Base-by-base conservation (phyloP, 2,113 vertebrate genomes). In the Istiophorus platypterus region DNA sequence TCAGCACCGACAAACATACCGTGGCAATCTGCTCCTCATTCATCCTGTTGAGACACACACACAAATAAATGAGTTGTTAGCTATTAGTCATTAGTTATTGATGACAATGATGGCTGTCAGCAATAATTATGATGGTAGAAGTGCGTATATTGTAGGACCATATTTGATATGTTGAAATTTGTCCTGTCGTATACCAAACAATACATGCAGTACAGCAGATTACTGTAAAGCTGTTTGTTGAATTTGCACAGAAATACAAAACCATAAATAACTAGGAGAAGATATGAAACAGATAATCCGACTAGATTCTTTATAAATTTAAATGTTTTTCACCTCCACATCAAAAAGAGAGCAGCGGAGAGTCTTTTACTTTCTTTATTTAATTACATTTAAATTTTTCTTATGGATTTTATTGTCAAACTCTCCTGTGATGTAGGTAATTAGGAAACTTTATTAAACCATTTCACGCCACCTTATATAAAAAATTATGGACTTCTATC, bases 21-120 rank as follows among this genome's bases (percentile, higher is more conserved):
- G 98, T 99, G 1, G 98, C 98, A 37, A 99, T 99, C 95, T 99
- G 98, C 88, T 99, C 98, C 95, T 99, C 98, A 15, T 98, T 99
- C 98, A 99, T 99, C 95, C 98, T 99, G 91, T 1, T 12, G 83
- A 88, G 26, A 76, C 49, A 82, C 74, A 65, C 58, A 76, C 27
- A 81, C n/a, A 64, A n/a, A 69, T 41, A 39, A 24, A 45, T 10
- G 9, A n/a, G n/a, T n/a, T n/a, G n/a, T n/a, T n/a, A n/a, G n/a
- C n/a, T n/a, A n/a, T n/a, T n/a, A n/a, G n/a, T n/a, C n/a, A n/a
- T n/a, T n/a, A n/a, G n/a, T n/a, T n/a, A n/a, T n/a, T n/a, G n/a
- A n/a, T n/a, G n/a, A n/a, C n/a, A n/a, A n/a, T n/a, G n/a, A n/a
- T n/a, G n/a, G n/a, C n/a, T 9, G 51, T 76, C 58, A 61, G 70